These are phyloP conservation scores for Catagonus wagneri DNA, from an alignment of 2,113 vertebrate species.

Conservation along the genomic window DNA sequence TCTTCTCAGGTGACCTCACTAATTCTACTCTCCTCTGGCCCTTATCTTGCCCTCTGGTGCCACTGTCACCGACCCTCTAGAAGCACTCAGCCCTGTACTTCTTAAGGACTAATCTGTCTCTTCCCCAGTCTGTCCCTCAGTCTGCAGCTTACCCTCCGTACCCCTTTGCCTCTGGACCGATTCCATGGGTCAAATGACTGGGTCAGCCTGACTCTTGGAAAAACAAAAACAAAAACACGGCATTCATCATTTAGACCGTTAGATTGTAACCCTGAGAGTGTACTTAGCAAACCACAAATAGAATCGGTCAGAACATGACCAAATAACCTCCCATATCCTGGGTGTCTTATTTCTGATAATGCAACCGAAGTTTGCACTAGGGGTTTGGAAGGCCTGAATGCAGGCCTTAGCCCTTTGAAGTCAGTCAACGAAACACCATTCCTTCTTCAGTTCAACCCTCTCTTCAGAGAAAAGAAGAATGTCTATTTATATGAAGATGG, in stretches of 20 bases:
- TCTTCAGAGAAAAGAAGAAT: constrained; percentile 4
- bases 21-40: background rate
- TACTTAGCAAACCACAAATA: constrained; percentile 71
- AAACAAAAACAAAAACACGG: background rate
- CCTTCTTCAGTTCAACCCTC: background rate
- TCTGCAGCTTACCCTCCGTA: background rate
- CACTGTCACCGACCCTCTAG: rapidly evolving
- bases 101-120: background rate
- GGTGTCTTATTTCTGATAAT: constrained; percentile 50
- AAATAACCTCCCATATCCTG: background rate
- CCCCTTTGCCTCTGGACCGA: constrained; percentile 41
- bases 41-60: background rate
- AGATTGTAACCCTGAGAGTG: constrained; percentile 37
- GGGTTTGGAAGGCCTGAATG: background rate
- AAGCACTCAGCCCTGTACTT: background rate
- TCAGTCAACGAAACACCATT: background rate
- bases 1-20: background rate
- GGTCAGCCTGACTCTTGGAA: constrained; percentile 33
- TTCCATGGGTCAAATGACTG: constrained; percentile 47
- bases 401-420: background rate
- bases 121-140: background rate
- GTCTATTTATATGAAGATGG: background rate
- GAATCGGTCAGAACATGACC: constrained; percentile 7
- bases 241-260: constrained; percentile 59
- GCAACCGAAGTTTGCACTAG: background rate